phyloP scores from a whole-genome alignment of 2,888 invertebrate genomes.

The Dromius quadrimaculatus region DNA sequence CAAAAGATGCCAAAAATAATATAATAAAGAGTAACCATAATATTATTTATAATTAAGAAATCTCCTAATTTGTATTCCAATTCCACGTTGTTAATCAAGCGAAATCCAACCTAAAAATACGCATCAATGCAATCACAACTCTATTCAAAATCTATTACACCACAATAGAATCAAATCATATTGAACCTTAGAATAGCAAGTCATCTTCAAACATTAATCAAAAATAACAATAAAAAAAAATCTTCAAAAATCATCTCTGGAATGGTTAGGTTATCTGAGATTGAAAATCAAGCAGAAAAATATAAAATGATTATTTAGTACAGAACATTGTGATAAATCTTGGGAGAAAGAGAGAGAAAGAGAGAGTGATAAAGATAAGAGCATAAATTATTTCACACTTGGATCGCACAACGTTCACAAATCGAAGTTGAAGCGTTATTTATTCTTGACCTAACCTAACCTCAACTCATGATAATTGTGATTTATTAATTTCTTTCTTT shows the following conservation, averaged over 20 bases:
- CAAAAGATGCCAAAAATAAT: too few relatives aligned
- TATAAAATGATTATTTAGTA: conserved; percentile 29
- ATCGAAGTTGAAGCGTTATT: conserved; percentile 31
- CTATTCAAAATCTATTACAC: conserved; percentile 11
- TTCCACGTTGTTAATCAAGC: background rate
- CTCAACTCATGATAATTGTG: conserved; percentile 43
- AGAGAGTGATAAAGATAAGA: conserved; percentile 46
- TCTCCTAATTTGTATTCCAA: too few relatives aligned
- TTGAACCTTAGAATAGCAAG: conserved; percentile 9
- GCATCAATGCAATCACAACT: conserved; percentile 9
- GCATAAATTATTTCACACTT: conserved; percentile 46
- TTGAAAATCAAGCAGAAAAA: background rate
- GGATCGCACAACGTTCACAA: conserved; percentile 27
- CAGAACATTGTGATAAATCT: conserved; percentile 38
- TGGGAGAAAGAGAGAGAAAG: too few relatives aligned
- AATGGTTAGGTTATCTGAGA: conserved; percentile 17
- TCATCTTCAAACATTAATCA: conserved; percentile 23
- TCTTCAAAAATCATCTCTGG: conserved; percentile 3
- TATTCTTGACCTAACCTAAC: conserved; percentile 47
- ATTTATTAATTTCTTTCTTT: conserved; percentile 34
- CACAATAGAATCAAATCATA: conserved; percentile 26
- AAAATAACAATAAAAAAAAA: conserved; percentile 7
- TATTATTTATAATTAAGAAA: too few relatives aligned
- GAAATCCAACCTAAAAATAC: conserved; percentile 12
- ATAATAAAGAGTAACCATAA: too few relatives aligned